Base-by-base conservation (phyloP, 2,888 invertebrate genomes). In the Andrena bicolor region DNA sequence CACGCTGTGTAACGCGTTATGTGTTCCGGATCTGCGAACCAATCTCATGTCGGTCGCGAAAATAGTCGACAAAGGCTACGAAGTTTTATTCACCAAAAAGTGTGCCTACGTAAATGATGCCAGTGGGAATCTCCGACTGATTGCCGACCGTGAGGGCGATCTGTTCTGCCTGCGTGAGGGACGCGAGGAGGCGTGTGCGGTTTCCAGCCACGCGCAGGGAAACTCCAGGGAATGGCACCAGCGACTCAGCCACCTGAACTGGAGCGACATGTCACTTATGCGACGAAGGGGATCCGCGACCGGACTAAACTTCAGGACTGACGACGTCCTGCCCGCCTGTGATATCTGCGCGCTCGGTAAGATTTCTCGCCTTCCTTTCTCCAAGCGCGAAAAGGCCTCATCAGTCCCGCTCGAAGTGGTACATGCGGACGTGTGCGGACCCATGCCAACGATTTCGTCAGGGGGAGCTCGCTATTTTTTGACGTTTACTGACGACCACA, bases 41-140 rank as follows among this genome's bases (percentile, higher is more conserved):
- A 51, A 66, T 53, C 32, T 66, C 1, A 10, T 51, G 2, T 66
- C 66, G 4, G 51, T 66, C n/a, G 51, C 51, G n/a, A 66, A 66
- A 51, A 53, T 66, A 1, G 28, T 51, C 1, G 53, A 66, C 30
- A 51, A 51, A 26, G 28, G 16, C 1, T n/a, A 30, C 28, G 3
- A 23, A 4, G 51, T 51, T 7, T 4, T 51, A 10, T 66, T 51
- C 20, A 53, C 51, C 0, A 30, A 51, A n/a, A 4, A 53, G 8
- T 2, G 10, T 20, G 63, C 63, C n/a, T 61, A 32, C 30, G 32
- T 35, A n/a, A 4, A 32, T 7, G 35, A 61, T 8, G 2, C 16
- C 0, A 6, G 7, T 7, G 61, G 61, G n/a, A 3, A 32, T 20
- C 13, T n/a, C 2, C 32, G 8, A n/a, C 30, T 61, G 6, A 20